A percentile compares a stretch with the other conserved stretches of the same genome.
Conservation (phyloP, 2,113 vertebrate species). For the Platichthys flesus region DNA sequence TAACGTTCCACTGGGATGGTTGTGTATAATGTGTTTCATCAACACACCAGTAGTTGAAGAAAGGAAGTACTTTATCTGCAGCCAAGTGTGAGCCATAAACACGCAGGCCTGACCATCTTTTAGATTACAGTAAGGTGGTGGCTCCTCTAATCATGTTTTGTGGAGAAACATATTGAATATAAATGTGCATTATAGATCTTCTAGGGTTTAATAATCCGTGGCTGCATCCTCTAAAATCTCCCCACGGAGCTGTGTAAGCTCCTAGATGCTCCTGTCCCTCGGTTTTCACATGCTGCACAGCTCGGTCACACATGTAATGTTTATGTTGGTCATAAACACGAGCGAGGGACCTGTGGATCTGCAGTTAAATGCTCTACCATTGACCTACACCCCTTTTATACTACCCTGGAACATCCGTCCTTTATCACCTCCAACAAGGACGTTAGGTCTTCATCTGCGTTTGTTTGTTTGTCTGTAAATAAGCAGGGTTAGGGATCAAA, state of each 20-base stretch:
- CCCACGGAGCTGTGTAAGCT: neutral
- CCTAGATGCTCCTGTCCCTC: neutral
- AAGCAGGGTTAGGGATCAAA: too few species aligned
- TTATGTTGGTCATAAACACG: neutral
- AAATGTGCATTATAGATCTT: neutral
- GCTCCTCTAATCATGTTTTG: neutral
- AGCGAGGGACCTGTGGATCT: conserved; percentile 76
- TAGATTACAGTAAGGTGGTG: neutral
- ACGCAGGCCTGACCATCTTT: neutral
- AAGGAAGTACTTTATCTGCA: neutral
- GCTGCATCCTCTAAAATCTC: neutral
- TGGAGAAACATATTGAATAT: neutral
- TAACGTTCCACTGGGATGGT: neutral
- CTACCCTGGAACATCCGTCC: neutral
- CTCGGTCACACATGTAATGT: neutral
- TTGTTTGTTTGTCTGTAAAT: too few species aligned
- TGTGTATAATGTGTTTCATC: neutral
- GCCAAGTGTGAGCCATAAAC: neutral
- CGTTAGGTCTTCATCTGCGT: too few species aligned
- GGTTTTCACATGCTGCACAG: conserved; percentile 1
- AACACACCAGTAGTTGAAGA: neutral
- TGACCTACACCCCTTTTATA: conserved; percentile 61
- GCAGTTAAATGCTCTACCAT: conserved; percentile 83
- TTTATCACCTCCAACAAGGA: too few species aligned
- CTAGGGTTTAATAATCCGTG: neutral